Base-by-base conservation (phyloP, 2,888 invertebrate genomes). In the Dione vanillae region DNA sequence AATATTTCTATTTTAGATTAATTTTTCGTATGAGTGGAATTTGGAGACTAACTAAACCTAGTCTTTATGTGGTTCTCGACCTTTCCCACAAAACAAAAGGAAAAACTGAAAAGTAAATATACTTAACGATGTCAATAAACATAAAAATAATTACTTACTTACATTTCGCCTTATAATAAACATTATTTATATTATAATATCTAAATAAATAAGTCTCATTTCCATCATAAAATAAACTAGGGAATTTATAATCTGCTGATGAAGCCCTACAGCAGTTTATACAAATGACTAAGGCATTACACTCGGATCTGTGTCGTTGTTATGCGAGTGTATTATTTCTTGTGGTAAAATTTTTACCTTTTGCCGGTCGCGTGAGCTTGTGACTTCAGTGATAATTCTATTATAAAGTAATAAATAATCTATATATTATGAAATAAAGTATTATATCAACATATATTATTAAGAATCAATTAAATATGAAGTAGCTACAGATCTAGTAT, bases 201-300 rank as follows among this genome's bases (percentile, higher is more conserved):
- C 37, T 56, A n/a, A 45, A 61, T 61, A 61, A 45, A 6, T 45
- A 61, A 27, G 45, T 45, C 45, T 45, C 11, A 61, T 61, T 61
- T 61, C 43, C 43, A 11, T 37, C 14, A 35, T 61, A 27, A 47
- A 47, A 12, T 58, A 37, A 56, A 47, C 45, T 58, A 19, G 19
- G 47, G 12, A 58, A 56, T 67, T 54, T 64, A 65, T 68, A 61
- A 68, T 68, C 45, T 37, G 41, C 52, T 19, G 64, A 37, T 54
- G 71, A 71, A 69, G 59, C 68, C 72, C 14, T 66, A 49, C 37
- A 56, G 10, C 14, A 16, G 49, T 62, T 67, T 59, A 59, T 59
- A 52, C 35, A 65, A 65, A 65, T 47, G 64, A 64, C 71, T 52
- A 61, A 65, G 52, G 59, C 49, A 72, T 72, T 72, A 72, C 71